Base-by-base conservation (phyloP, 2,888 invertebrate genomes). In the Apantesis nais region DNA sequence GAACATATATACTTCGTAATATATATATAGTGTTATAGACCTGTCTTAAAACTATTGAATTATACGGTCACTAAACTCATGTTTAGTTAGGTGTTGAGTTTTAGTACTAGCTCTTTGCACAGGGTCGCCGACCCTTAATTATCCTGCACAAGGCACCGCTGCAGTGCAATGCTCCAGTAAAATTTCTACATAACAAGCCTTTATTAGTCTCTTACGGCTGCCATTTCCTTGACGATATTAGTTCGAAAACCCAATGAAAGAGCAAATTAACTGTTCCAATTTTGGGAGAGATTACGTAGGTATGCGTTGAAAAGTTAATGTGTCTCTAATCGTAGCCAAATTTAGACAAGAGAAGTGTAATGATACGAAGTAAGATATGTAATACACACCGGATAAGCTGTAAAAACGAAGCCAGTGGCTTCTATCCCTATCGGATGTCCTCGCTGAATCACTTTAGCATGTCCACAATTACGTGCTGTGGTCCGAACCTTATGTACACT, bases 141-240 rank as follows among this genome's bases (percentile, higher is more conserved):
- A 94, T 90, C 89, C 89, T 84, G 75, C 75, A 87, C 86, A 87
- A 85, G 85, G 87, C 89, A 89, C 89, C 88, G 88, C 86, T 87
- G 88, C 88, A 88, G 93, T 91, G 93, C 94, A 94, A 92, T 93
- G 93, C 91, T 92, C 94, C 92, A 93, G 93, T 94, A 93, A 93
- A 93, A 91, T 93, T n/a, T 93, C 90, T 90, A 92, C 89, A 93
- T 92, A 93, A 94, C 92, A 90, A 92, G 91, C 85, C 89, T 92
- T 93, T 93, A 94, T 93, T 93, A 89, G 91, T 88, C 87, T 88
- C 86, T 86, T 88, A 85, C 86, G 85, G 84, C 85, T 78, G 81
- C 71, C 72, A 85, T 86, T 88, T 86, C 88, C 88, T 86, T 76
- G 82, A 84, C 80, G 76, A 73, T 75, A 75, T 73, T 86, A 79